A percentile compares a stretch with the other conserved stretches of the same genome.
phyloP scores from a whole-genome alignment of 2,797 vertebrate genomes.

The Tapirus indicus region DNA sequence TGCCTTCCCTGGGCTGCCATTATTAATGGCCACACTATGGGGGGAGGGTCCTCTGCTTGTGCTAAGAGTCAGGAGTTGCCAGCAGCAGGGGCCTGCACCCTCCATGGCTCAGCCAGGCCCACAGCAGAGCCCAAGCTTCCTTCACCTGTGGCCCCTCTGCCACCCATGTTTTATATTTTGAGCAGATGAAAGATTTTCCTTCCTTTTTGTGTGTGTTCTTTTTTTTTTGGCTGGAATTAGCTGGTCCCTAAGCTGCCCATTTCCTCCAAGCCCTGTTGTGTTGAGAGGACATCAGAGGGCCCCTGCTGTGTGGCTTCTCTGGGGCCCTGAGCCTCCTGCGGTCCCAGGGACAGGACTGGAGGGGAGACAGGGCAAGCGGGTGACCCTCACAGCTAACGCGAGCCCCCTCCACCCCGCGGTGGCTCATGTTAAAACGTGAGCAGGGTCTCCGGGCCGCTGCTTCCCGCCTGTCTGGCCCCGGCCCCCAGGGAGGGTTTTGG shows the following conservation, averaged over 20 bases:
- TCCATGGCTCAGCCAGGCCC: neutral
- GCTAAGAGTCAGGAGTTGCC: neutral
- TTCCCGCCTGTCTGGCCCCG: slow-evolving; percentile 56
- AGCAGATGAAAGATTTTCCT: slow-evolving; percentile 73
- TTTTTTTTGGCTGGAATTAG: slow-evolving; percentile 30
- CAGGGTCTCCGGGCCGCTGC: slow-evolving; percentile 77
- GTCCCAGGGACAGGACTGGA: neutral
- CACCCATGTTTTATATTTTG: slow-evolving; percentile 60
- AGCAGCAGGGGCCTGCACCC: neutral
- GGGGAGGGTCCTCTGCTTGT: neutral
- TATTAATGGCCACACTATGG: neutral
- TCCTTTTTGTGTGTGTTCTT: slow-evolving; percentile 9
- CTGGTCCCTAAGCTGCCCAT: neutral
- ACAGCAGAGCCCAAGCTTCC: neutral
- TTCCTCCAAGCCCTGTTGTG: slow-evolving; percentile 67
- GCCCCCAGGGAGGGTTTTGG: neutral
- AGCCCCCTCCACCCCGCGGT: slow-evolving; percentile 62
- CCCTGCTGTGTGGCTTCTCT: neutral
- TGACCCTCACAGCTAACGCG: neutral
- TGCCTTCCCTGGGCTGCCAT: neutral
- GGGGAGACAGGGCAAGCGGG: neutral
- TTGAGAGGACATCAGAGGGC: slow-evolving; percentile 48
- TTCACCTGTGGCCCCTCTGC: neutral
- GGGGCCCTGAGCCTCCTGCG: neutral
- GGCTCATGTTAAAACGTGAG: slow-evolving; percentile 73